Percentiles rank a stretch among this genome's conserved stretches.
Evolutionary conservation across 2,113 vertebrate species (phyloP).

Genomic region (Castor canadensis): DNA sequence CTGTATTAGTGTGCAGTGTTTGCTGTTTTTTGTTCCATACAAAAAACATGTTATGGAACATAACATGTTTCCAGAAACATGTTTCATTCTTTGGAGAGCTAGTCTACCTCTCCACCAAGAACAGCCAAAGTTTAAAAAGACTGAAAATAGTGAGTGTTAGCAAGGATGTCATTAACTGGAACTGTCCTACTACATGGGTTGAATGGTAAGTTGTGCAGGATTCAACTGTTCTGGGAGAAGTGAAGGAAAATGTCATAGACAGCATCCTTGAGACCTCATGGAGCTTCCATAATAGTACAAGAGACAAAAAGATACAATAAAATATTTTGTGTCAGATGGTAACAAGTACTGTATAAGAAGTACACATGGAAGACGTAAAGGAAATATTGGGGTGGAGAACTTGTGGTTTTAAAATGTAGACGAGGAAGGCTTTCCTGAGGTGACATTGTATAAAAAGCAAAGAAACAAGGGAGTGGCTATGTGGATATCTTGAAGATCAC

Average conservation of each 20-base stretch:
- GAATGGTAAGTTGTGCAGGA: background rate
- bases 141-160: too few relatives aligned
- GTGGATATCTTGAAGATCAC: background rate
- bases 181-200: background rate
- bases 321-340: background rate
- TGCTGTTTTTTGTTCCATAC: background rate
- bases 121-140: background rate
- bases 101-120: background rate
- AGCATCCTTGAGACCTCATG: background rate
- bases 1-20: background rate
- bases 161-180: background rate
- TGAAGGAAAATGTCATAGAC: background rate
- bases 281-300: background rate
- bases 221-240: background rate
- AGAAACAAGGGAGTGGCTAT: background rate
- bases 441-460: background rate
- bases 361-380: background rate
- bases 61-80: background rate
- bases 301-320: background rate
- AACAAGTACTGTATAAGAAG: background rate
- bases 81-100: background rate
- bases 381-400: background rate
- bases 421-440: background rate
- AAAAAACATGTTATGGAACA: too few relatives aligned
- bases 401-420: background rate